Percentiles rank a stretch among this genome's conserved stretches.
Evolutionary conservation across 2,888 invertebrate species (phyloP).

Genomic region (Spisula solida): DNA sequence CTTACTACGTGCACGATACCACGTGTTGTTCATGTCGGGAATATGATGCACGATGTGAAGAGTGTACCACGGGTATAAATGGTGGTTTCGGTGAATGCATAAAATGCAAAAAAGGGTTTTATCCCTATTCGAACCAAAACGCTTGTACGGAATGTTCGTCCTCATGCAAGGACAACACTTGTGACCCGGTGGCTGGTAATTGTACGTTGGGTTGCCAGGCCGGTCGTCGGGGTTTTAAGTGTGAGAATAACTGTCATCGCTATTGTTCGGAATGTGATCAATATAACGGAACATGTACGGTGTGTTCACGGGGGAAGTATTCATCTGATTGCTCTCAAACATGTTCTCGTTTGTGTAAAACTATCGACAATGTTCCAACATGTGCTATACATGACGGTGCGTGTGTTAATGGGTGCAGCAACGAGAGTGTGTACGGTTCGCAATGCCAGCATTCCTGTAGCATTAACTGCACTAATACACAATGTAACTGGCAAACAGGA

Average conservation of each 20-base stretch:
- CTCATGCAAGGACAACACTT: not conserved
- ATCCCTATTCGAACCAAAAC: not conserved
- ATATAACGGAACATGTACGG: not conserved
- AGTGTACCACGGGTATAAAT: not conserved
- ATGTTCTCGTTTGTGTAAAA: not conserved
- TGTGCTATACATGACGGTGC: constrained; percentile 4
- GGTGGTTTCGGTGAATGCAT: not conserved
- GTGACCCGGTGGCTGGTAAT: not conserved
- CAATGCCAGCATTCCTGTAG: not conserved
- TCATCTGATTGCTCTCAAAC: not conserved
- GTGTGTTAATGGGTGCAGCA: not conserved
- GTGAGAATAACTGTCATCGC: not conserved
- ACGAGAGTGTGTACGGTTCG: not conserved
- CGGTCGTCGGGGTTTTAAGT: not conserved
- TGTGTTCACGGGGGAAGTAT: not conserved
- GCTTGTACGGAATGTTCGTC: not conserved
- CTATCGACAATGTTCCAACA: not conserved
- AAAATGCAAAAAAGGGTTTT: not conserved
- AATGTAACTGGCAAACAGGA: constrained; percentile 3
- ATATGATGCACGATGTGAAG: not conserved
- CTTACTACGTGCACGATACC: not conserved
- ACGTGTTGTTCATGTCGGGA: not conserved
- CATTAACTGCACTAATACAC: not conserved
- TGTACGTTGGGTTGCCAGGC: not conserved
- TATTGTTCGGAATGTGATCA: not conserved